Evolutionary conservation across 2,113 vertebrate species (phyloP).

Genomic region (Upupa epops): DNA sequence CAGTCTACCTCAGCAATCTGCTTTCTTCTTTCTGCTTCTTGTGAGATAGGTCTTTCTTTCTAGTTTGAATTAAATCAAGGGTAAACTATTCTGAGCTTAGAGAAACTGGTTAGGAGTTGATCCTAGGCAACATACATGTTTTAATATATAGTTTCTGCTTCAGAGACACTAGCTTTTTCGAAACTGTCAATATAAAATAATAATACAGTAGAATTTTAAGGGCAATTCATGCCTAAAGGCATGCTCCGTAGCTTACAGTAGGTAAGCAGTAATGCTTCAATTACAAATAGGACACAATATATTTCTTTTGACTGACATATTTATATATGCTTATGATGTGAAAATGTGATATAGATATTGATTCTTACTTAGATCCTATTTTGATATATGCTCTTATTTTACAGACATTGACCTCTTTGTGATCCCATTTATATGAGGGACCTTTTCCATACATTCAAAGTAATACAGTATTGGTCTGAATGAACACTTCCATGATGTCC

Average conservation of each 20-base stretch:
- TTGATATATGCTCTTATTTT: slow-evolving; percentile 69
- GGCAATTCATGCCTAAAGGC: slow-evolving; percentile 30
- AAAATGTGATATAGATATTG: slow-evolving; percentile 41
- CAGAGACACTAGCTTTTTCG: background rate
- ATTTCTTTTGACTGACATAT: slow-evolving; percentile 44
- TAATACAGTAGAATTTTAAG: slow-evolving; percentile 30
- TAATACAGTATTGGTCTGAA: slow-evolving; percentile 59
- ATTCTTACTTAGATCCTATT: slow-evolving; percentile 65
- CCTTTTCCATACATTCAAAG: slow-evolving; percentile 29
- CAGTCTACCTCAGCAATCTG: background rate
- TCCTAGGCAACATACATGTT: background rate
- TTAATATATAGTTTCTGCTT: slow-evolving; percentile 17
- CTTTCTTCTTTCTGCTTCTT: background rate
- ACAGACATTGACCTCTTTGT: slow-evolving; percentile 69
- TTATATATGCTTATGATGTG: slow-evolving; percentile 50
- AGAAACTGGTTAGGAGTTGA: background rate
- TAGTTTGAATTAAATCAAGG: background rate
- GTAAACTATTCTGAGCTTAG: background rate
- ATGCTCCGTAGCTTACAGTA: background rate
- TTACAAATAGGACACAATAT: slow-evolving; percentile 3
- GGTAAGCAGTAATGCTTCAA: slow-evolving; percentile 46
- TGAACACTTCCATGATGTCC: slow-evolving; percentile 59
- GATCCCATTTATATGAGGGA: slow-evolving; percentile 61
- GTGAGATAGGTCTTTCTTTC: background rate
- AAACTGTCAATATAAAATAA: slow-evolving; percentile 24